phyloP scores from a whole-genome alignment of 53 echinoderm and acorn worm genomes.

The Henricia sp. region DNA sequence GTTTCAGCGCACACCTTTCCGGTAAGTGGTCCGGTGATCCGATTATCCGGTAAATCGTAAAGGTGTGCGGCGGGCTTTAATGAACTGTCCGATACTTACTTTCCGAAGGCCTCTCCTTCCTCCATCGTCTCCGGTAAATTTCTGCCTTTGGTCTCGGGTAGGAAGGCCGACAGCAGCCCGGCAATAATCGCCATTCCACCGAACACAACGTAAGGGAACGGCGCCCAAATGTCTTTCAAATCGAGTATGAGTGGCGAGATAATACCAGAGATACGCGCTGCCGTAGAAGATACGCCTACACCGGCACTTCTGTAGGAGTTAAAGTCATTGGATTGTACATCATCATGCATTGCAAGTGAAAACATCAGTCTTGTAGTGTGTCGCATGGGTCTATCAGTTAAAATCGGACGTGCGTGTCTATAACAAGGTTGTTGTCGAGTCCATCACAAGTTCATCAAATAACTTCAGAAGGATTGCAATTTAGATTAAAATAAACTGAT shows the following conservation, averaged over 20 bases:
- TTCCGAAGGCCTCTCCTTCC: conserved; percentile 72
- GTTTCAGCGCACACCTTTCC: too few relatives aligned
- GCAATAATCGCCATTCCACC: conserved; percentile 49
- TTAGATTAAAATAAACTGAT: background rate
- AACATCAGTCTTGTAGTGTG: too few relatives aligned
- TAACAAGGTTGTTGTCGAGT: too few relatives aligned
- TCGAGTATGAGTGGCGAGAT: conserved; percentile 59
- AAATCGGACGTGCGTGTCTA: too few relatives aligned
- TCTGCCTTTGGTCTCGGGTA: conserved; percentile 63
- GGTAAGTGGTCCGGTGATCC: too few relatives aligned
- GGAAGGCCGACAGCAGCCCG: conserved; percentile 55
- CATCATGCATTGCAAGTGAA: too few relatives aligned
- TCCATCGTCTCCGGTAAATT: conserved; percentile 70
- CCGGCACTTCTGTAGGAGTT: conserved; percentile 67
- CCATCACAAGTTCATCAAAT: too few relatives aligned
- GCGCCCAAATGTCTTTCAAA: conserved; percentile 51
- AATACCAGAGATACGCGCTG: conserved; percentile 73
- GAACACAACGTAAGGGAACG: conserved; percentile 66
- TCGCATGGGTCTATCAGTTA: too few relatives aligned
- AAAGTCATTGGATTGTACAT: too few relatives aligned
- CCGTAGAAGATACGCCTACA: conserved; percentile 66
- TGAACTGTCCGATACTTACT: background rate
- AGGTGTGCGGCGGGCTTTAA: too few relatives aligned
- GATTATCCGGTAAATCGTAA: too few relatives aligned
- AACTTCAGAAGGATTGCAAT: too few relatives aligned